A percentile compares a stretch with the other conserved stretches of the same genome.
phyloP scores from a whole-genome alignment of 2,113 vertebrate genomes.

The Morphnarchus princeps region DNA sequence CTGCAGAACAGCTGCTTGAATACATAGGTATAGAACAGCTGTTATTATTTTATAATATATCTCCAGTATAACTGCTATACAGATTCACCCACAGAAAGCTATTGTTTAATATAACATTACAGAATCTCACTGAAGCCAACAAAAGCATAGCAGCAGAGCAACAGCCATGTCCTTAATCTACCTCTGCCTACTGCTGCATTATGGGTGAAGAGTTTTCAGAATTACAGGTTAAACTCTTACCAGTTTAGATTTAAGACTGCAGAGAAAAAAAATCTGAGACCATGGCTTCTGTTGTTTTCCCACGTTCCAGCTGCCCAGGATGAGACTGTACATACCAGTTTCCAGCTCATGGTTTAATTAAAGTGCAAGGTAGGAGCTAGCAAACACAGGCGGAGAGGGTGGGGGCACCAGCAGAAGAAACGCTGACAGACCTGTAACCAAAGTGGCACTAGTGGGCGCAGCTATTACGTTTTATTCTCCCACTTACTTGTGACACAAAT shows the following conservation, averaged over 20 bases:
- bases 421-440: neutral
- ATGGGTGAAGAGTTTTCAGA: neutral
- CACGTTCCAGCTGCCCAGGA: neutral
- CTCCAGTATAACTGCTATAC: neutral
- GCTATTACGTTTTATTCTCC: neutral
- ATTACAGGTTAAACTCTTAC: neutral
- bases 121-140: neutral
- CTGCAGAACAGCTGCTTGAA: neutral
- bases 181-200: neutral
- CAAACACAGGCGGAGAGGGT: neutral
- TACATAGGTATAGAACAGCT: neutral
- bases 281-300: neutral
- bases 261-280: neutral
- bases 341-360: neutral
- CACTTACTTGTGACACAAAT: neutral
- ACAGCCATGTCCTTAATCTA: neutral
- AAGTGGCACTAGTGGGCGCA: neutral
- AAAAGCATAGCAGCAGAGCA: neutral
- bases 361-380: neutral
- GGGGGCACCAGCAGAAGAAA: neutral
- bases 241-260: neutral
- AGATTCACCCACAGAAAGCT: neutral
- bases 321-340: neutral
- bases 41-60: neutral
- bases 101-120: conserved; percentile 26